phyloP scores from a whole-genome alignment of 2,888 invertebrate species.

The Orthosia incerta region DNA sequence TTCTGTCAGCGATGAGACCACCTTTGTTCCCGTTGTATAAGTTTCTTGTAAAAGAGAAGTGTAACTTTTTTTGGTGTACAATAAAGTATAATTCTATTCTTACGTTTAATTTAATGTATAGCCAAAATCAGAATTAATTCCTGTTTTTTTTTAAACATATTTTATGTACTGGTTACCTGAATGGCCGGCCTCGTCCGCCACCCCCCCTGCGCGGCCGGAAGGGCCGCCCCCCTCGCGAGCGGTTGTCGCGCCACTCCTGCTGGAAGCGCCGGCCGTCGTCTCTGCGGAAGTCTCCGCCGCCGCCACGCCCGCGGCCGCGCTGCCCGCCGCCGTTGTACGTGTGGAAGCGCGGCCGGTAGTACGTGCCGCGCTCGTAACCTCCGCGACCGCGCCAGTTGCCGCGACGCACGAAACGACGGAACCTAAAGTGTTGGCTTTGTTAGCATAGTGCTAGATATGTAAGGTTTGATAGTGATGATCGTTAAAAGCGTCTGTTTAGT shows the following conservation, averaged over 20 bases:
- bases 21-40: too few relatives aligned
- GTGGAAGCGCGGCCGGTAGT: constrained; percentile 95
- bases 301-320: constrained; percentile 85
- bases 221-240: constrained; percentile 83
- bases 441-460: constrained; percentile 20
- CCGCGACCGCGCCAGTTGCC: constrained; percentile 91
- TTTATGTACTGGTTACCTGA: constrained; percentile 75
- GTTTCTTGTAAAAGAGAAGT: too few relatives aligned
- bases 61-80: too few relatives aligned
- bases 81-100: too few relatives aligned
- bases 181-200: constrained; percentile 85
- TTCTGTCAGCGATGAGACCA: too few relatives aligned
- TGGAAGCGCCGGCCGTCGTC: constrained; percentile 82
- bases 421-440: constrained; percentile 62
- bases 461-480: neutral
- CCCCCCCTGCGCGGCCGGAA: constrained; percentile 85
- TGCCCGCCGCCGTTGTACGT: constrained; percentile 91
- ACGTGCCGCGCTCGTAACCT: constrained; percentile 94
- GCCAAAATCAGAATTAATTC: too few relatives aligned
- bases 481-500: constrained; percentile 44
- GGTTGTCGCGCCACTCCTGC: constrained; percentile 80
- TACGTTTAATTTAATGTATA: too few relatives aligned
- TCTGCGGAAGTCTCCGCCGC: constrained; percentile 84
- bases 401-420: constrained; percentile 86
- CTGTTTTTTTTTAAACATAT: too few relatives aligned